Evolutionary conservation across 2,888 invertebrate species (phyloP).

Genomic region (Leptura quadrifasciata): DNA sequence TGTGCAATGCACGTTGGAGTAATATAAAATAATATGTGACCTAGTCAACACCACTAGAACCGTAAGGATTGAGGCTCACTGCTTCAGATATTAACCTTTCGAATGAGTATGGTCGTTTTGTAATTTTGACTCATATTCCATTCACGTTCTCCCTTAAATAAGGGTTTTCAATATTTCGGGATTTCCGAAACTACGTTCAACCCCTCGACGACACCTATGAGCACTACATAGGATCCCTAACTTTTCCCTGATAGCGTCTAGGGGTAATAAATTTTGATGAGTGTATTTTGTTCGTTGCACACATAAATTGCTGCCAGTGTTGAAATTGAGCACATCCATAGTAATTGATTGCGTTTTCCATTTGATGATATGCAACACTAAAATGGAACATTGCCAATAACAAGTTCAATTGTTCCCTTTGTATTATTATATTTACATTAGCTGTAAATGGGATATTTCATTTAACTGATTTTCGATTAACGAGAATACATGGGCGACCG

Average conservation of each 20-base stretch:
- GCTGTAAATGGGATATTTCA: constrained; percentile 18
- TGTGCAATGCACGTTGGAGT: too few relatives aligned
- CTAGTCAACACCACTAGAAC: too few relatives aligned
- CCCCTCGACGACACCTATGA: background rate
- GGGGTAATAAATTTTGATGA: constrained; percentile 12
- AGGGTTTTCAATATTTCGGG: too few relatives aligned
- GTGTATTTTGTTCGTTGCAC: constrained; percentile 18
- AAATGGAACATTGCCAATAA: constrained; percentile 39
- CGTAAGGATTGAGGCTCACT: too few relatives aligned
- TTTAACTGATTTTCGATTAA: constrained; percentile 12
- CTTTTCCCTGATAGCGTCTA: background rate
- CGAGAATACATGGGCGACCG: background rate
- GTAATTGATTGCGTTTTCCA: constrained; percentile 37
- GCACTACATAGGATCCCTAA: background rate
- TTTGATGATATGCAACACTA: constrained; percentile 31
- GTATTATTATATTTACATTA: constrained; percentile 35
- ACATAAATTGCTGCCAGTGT: constrained; percentile 25
- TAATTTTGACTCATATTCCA: too few relatives aligned
- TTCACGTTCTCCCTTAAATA: too few relatives aligned
- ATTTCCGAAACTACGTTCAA: background rate
- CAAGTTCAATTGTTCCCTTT: constrained; percentile 20
- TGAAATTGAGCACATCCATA: constrained; percentile 32
- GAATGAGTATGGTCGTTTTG: too few relatives aligned
- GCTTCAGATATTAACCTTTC: too few relatives aligned
- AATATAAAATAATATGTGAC: too few relatives aligned